Base-by-base conservation (phyloP, 2,888 invertebrate genomes). In the Orthosia incerta region DNA sequence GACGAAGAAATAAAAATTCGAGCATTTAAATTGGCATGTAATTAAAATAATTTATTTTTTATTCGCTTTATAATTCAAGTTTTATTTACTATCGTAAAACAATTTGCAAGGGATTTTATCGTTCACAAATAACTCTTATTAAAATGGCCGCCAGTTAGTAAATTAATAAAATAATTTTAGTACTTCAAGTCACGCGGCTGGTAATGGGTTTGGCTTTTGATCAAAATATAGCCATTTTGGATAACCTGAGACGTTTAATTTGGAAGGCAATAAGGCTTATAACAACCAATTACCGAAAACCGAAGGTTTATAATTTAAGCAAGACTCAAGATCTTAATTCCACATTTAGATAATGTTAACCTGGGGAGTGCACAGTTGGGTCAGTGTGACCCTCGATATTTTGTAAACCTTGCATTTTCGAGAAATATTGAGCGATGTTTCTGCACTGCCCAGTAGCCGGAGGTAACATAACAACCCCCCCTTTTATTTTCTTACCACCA, bases 101-200 rank as follows among this genome's bases (percentile, higher is more conserved):
- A 69, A 69, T 31, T 69, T 56, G 13, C 18, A 46, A 46, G 2
- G 15, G 31, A 3, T 61, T 62, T 76, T 51, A 79, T 71, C 13
- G 46, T 51, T 9, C n/a, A 51, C 31, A 48, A 79, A 62, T 71
- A 71, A 71, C 46, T 62, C 51, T 13, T 78, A 56, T 78, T 61
- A 61, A 61, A 46, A 75, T 12, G 50, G n/a, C n/a, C 45, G 23
- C 2, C 16, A 61, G 31, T 56, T 61, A 45, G 70, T 71, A n/a
- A n/a, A 71, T 50, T 3, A 45, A 60, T 50, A 60, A 72, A 63
- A 72, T n/a, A 12, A 55, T 63, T 59, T 71, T 71, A 59, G 20
- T 51, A 46, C 9, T 20, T 26, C 26, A 26, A 56, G 56, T 51
- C 55, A 60, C 45, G 45, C 66, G 76, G 31, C 11, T n/a, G 9